Conservation (phyloP, 2,797 vertebrate genomes). For the Mus minutoides region DNA sequence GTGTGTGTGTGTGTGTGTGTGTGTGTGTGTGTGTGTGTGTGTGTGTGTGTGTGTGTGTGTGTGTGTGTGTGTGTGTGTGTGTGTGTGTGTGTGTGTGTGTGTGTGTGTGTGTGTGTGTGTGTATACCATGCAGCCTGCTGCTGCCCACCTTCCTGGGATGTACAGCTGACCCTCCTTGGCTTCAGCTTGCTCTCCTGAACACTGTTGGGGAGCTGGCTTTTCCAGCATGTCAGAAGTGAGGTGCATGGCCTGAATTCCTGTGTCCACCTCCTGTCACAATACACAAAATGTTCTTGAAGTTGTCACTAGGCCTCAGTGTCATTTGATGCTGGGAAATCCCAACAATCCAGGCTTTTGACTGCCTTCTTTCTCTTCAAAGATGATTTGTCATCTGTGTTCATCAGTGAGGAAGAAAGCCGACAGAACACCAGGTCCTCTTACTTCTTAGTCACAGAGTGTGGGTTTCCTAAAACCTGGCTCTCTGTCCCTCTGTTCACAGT, state of each 20-base stretch:
- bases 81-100: background rate
- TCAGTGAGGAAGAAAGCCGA: background rate
- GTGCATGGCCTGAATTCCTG: background rate
- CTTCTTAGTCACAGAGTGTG: background rate
- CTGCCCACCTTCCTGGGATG: background rate
- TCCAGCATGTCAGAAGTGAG: background rate
- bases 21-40: no score
- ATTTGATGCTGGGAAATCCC: background rate
- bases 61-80: no score
- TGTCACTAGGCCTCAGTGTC: background rate
- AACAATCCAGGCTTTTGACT: background rate
- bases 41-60: background rate
- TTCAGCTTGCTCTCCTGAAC: background rate
- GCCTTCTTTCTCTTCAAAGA: background rate
- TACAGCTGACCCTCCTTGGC: background rate
- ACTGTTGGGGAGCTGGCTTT: background rate
- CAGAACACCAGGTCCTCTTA: background rate
- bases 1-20: no score
- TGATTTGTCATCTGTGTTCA: background rate
- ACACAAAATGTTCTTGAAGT: background rate
- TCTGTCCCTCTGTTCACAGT: background rate
- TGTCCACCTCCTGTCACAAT: background rate
- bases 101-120: background rate
- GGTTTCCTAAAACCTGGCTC: background rate
- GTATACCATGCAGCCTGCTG: rapidly evolving